phyloP scores from a whole-genome alignment of 2,113 vertebrate genomes.

The Xenopus laevis region DNA sequence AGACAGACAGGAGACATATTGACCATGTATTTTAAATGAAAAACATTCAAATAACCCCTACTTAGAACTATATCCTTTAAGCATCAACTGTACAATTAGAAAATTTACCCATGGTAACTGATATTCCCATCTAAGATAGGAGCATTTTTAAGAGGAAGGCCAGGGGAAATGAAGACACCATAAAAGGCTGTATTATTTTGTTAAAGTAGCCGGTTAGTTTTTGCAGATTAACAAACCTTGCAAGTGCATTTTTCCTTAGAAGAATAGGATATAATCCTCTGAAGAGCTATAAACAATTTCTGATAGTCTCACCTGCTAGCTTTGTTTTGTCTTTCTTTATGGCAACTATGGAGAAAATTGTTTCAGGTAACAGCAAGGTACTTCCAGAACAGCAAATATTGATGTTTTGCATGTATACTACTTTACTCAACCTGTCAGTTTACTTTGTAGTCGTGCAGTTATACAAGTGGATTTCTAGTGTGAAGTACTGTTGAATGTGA shows the following conservation, averaged over 20 bases:
- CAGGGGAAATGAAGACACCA: not conserved
- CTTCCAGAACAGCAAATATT: slow-evolving; percentile 36
- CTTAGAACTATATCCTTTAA: too few relatives aligned
- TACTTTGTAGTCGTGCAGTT: slow-evolving; percentile 25
- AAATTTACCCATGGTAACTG: not conserved
- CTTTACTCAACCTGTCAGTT: slow-evolving; percentile 26
- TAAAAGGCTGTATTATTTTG: not conserved
- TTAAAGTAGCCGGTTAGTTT: not conserved
- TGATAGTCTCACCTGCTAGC: slow-evolving; percentile 39
- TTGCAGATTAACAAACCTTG: slow-evolving; percentile 10
- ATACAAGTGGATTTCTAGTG: slow-evolving; percentile 20
- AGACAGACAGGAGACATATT: too few relatives aligned
- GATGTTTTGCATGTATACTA: slow-evolving; percentile 31
- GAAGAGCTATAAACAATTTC: slow-evolving; percentile 30
- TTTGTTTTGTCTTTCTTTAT: slow-evolving; percentile 36
- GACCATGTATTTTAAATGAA: too few relatives aligned
- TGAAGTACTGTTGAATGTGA: slow-evolving; percentile 16
- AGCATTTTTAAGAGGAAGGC: not conserved
- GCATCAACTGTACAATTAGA: too few relatives aligned
- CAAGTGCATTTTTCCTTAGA: slow-evolving; percentile 8
- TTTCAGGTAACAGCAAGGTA: slow-evolving; percentile 42
- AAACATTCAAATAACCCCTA: too few relatives aligned
- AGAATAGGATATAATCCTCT: slow-evolving; percentile 19
- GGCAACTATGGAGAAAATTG: slow-evolving; percentile 36
- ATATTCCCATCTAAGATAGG: not conserved